Evolutionary conservation across 2,888 invertebrate species (phyloP).

Genomic region (Leucophenga montana): DNA sequence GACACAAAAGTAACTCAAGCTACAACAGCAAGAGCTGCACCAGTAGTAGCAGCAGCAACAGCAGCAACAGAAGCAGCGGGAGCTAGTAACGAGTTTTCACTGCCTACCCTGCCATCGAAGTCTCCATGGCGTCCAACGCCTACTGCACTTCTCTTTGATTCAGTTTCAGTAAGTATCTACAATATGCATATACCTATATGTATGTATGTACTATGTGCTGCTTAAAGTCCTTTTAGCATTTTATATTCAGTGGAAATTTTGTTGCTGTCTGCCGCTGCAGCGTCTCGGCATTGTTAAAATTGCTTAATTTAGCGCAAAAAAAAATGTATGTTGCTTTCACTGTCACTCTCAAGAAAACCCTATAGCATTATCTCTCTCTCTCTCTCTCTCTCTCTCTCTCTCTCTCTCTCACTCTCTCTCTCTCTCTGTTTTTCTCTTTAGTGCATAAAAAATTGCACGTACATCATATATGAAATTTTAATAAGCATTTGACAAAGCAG

Average conservation of each 20-base stretch:
- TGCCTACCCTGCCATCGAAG: background rate
- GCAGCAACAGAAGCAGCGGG: conserved; percentile 1
- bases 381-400: background rate
- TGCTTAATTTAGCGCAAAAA: conserved; percentile 64
- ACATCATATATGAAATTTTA: conserved; percentile 28
- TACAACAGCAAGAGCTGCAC: background rate
- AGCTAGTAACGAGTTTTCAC: background rate
- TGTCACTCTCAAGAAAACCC: conserved; percentile 19
- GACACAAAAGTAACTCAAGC: conserved; percentile 35
- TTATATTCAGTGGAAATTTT: conserved; percentile 9
- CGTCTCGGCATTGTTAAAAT: conserved; percentile 46
- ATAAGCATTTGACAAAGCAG: conserved; percentile 31
- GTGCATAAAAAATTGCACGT: conserved; percentile 8
- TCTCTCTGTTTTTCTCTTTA: background rate
- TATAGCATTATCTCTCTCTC: background rate
- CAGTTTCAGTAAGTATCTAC: background rate
- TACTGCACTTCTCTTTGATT: background rate
- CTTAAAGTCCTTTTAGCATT: conserved; percentile 11
- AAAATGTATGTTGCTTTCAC: conserved; percentile 46
- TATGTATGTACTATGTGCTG: background rate
- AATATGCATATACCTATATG: background rate
- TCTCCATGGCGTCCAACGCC: background rate
- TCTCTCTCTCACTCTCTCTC: background rate
- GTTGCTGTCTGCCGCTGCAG: background rate
- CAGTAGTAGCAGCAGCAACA: background rate